Conservation (phyloP, 2,888 invertebrate genomes). For the Lathronympha strigana region DNA sequence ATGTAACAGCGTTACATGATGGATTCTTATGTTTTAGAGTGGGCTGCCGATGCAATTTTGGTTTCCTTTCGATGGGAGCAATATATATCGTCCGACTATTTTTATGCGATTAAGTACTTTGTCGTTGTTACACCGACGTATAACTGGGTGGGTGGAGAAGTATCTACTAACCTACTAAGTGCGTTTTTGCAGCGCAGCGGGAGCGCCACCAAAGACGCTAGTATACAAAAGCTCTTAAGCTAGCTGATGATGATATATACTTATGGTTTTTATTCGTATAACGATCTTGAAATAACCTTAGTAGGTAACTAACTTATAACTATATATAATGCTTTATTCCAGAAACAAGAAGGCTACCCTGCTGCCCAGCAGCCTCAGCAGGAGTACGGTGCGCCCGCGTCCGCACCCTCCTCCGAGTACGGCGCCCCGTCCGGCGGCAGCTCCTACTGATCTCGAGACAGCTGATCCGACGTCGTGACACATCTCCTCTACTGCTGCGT, state of each 20-base stretch:
- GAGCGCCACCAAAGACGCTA: too few relatives aligned
- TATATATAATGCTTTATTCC: constrained; percentile 49
- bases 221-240: too few relatives aligned
- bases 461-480: constrained; percentile 53
- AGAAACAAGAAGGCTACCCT: constrained; percentile 86
- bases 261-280: too few relatives aligned
- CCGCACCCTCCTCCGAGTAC: constrained; percentile 82
- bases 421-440: constrained; percentile 80
- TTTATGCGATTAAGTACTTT: too few relatives aligned
- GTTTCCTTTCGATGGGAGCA: not conserved
- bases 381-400: constrained; percentile 77
- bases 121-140: too few relatives aligned
- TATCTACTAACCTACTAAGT: too few relatives aligned
- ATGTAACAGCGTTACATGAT: constrained; percentile 46
- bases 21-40: constrained; percentile 11
- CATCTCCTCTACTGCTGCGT: constrained; percentile 48
- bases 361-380: constrained; percentile 65
- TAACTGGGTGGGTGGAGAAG: too few relatives aligned
- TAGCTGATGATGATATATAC: too few relatives aligned
- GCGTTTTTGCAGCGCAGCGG: too few relatives aligned
- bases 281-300: too few relatives aligned
- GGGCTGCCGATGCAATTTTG: not conserved
- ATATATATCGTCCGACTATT: too few relatives aligned
- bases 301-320: too few relatives aligned
- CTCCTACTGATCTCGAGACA: constrained; percentile 53